These are phyloP conservation scores for Drosophila quinaria DNA, from an alignment of 2,888 invertebrate genomes.

Conservation along the genomic window DNA sequence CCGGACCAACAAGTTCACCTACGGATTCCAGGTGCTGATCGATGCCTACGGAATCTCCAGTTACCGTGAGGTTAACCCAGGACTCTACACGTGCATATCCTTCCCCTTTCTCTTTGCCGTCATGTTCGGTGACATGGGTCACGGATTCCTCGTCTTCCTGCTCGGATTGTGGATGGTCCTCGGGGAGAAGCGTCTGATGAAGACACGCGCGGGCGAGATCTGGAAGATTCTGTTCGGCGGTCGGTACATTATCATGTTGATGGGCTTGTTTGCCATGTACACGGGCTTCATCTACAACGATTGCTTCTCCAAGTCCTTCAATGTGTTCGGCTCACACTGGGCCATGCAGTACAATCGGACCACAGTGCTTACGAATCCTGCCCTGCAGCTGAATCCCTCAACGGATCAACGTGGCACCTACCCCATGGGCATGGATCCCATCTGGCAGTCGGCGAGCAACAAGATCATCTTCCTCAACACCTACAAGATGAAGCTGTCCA, in stretches of 20 bases:
- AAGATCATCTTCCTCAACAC: slow-evolving; percentile 97
- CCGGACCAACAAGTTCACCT: slow-evolving; percentile 95
- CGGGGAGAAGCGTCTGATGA: slow-evolving; percentile 91
- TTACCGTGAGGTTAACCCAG: slow-evolving; percentile 97
- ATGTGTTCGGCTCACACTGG: slow-evolving; percentile 97
- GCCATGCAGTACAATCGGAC: slow-evolving; percentile 87
- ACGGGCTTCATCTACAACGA: slow-evolving; percentile 99
- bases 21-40: slow-evolving; percentile 96
- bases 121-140: slow-evolving; percentile 98
- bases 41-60: slow-evolving; percentile 97
- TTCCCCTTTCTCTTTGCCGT: slow-evolving; percentile 98
- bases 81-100: slow-evolving; percentile 94
- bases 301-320: slow-evolving; percentile 96
- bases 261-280: slow-evolving; percentile 99
- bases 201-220: slow-evolving; percentile 92
- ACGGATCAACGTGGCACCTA: slow-evolving; percentile 86
- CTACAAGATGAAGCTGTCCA: slow-evolving; percentile 97
- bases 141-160: slow-evolving; percentile 93
- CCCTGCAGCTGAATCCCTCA: slow-evolving; percentile 89
- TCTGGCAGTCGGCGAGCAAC: slow-evolving; percentile 92
- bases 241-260: slow-evolving; percentile 97
- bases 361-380: slow-evolving; percentile 86
- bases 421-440: slow-evolving; percentile 93
- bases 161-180: slow-evolving; percentile 94
- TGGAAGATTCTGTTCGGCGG: slow-evolving; percentile 99